A percentile compares a stretch with the other conserved stretches of the same genome.
These are phyloP conservation scores for Cassiopea xamachana DNA, from an alignment of 30 jellyfish, hydroid and myxozoan genomes.

Conservation along the genomic window DNA sequence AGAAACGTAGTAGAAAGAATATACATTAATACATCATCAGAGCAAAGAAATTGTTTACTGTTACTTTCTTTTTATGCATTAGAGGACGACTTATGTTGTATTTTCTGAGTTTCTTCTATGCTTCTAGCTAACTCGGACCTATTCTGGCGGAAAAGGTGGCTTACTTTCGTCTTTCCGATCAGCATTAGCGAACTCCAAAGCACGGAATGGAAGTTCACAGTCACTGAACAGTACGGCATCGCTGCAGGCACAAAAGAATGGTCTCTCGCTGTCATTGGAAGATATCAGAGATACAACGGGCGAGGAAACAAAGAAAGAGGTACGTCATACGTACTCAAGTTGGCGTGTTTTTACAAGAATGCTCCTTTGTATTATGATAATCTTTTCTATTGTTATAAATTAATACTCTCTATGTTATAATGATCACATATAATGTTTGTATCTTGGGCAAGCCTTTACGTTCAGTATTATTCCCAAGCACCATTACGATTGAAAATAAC, in stretches of 20 bases:
- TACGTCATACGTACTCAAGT: background rate
- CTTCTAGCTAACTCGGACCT: conserved; percentile 47
- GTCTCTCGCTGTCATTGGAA: conserved; percentile 76
- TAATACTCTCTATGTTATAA: too few species aligned
- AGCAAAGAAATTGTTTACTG: too few species aligned
- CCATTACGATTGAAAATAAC: too few species aligned
- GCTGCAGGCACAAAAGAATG: conserved; percentile 45
- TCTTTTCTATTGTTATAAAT: too few species aligned
- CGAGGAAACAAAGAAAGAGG: conserved; percentile 74
- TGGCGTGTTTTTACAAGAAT: background rate
- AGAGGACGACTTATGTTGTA: too few species aligned
- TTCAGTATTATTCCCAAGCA: too few species aligned
- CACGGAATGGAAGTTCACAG: conserved; percentile 68
- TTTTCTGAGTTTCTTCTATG: background rate
- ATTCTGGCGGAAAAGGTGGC: conserved; percentile 82
- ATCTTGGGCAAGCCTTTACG: too few species aligned
- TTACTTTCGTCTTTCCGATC: conserved; percentile 89
- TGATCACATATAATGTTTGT: too few species aligned
- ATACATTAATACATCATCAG: too few species aligned
- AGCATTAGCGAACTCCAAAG: conserved; percentile 65
- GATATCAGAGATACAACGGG: conserved; percentile 60
- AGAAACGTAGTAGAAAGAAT: too few species aligned
- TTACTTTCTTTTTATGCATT: too few species aligned
- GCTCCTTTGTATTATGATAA: too few species aligned
- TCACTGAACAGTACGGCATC: conserved; percentile 65